Evolutionary conservation across 2,113 vertebrate genomes (phyloP).

Genomic region (Hylia prasina): DNA sequence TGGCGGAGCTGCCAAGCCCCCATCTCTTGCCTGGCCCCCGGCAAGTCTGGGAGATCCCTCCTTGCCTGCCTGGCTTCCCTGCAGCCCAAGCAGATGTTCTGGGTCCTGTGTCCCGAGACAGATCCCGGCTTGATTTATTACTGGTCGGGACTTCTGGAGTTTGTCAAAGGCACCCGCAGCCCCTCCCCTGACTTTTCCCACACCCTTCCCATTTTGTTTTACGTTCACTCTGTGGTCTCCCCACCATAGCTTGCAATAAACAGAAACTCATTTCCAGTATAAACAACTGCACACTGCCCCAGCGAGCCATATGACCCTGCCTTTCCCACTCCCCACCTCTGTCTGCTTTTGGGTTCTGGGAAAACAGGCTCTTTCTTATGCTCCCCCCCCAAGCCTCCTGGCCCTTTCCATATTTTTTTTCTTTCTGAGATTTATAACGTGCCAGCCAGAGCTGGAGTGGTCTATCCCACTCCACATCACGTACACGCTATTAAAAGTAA

Average conservation of each 20-base stretch:
- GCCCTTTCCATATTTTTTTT: background rate
- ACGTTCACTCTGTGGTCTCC: slow-evolving; percentile 37
- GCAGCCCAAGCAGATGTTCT: slow-evolving; percentile 56
- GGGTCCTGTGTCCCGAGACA: slow-evolving; percentile 12
- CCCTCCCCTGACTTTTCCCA: slow-evolving; percentile 34
- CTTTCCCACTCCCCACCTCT: background rate
- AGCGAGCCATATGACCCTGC: background rate
- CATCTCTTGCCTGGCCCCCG: background rate
- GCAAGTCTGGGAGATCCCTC: background rate
- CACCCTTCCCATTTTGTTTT: slow-evolving; percentile 57
- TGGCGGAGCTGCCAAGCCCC: background rate
- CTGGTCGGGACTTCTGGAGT: slow-evolving; percentile 63
- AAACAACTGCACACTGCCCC: slow-evolving; percentile 42
- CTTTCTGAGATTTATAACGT: slow-evolving; percentile 47
- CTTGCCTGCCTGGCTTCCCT: background rate
- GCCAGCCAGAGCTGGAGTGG: background rate
- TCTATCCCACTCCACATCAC: background rate
- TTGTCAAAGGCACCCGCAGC: slow-evolving; percentile 45
- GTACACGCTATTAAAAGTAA: background rate
- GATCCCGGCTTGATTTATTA: slow-evolving; percentile 46
- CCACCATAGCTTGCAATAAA: slow-evolving; percentile 36
- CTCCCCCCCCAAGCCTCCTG: background rate
- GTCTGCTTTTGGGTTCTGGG: background rate
- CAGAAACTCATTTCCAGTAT: slow-evolving; percentile 50
- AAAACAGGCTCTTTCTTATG: background rate